Evolutionary conservation across 1,140 invertebrate genomes (phyloP), one percentile per base, ranked within the genome.

Genomic region (Elymnias hypermnestra): DNA sequence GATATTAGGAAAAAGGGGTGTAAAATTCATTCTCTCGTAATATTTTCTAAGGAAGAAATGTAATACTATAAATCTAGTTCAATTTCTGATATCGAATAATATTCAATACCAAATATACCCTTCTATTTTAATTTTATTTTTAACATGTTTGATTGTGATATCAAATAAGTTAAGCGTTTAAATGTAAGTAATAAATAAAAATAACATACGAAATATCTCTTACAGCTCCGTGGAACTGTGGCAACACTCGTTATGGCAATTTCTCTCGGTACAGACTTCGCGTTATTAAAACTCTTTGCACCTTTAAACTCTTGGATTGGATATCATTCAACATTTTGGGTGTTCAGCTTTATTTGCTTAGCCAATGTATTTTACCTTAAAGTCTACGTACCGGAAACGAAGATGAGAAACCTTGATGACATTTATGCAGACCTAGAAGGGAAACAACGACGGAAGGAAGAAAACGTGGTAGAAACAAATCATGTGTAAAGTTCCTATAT

Each of bases 351-450:
- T 1, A 75, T 91, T 28, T 90, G 90, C 40, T 72, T 89, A 0
- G 37, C 89, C 1, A 91, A 91, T 8, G 87, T 90, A 0, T 72
- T 93, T 7, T 89, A 92, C 48, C 83, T 92, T 1, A 89, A 89
- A 13, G 86, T 90, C 53, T 89, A 90, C 37, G 88, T 94, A 1
- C 92, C 92, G 2, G 93, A 94, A 68, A 94, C 93, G 0, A 93
- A 93, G 63, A 93, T 92, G 41, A 89, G 91, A 49, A 89, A 78
- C n/a, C 71, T 94, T 14, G 92, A 94, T 61, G 91, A 94, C 58
- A 92, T 94, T 25, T 84, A 84, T 40, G 65, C 70, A 0, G 81
- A 84, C 33, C 49, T 84, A 39, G 72, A 78, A 28, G 76, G 76
- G 8, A 81, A 62, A 19, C 73, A 64, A 37, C 63, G 40, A 36